phyloP scores from a whole-genome alignment of 2,888 invertebrate genomes.

The Hymenopus coronatus region DNA sequence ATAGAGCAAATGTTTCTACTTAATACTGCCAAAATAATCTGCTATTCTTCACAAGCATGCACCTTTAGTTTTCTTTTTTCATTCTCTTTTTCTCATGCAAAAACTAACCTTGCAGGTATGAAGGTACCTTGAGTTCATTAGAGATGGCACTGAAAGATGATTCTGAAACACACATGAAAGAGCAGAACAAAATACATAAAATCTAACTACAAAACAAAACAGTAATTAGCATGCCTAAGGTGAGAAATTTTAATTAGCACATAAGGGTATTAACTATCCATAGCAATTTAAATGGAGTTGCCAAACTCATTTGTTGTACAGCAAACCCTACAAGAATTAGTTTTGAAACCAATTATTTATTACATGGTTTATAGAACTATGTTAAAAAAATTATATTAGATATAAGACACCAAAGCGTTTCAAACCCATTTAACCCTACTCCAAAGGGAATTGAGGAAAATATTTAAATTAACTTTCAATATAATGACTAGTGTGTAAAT shows the following conservation, averaged over 20 bases:
- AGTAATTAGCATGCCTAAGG: constrained; percentile 43
- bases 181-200: constrained; percentile 54
- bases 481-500: no score
- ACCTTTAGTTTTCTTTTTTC: not conserved
- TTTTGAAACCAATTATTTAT: no score
- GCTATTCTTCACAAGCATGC: not conserved
- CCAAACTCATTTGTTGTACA: not conserved
- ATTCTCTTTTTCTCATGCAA: not conserved
- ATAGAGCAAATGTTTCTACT: constrained; percentile 37
- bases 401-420: no score
- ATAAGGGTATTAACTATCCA: not conserved
- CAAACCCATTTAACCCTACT: no score
- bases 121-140: constrained; percentile 75
- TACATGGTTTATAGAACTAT: no score
- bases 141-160: constrained; percentile 77
- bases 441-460: no score
- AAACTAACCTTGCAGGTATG: constrained; percentile 73
- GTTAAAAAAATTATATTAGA: no score
- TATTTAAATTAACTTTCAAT: no score
- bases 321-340: not conserved
- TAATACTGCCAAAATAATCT: not conserved
- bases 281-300: not conserved
- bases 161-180: constrained; percentile 67
- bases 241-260: not conserved
- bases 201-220: constrained; percentile 49